Evolutionary conservation across 2,888 invertebrate species (phyloP).

Genomic region (Podotricha telesiphe): DNA sequence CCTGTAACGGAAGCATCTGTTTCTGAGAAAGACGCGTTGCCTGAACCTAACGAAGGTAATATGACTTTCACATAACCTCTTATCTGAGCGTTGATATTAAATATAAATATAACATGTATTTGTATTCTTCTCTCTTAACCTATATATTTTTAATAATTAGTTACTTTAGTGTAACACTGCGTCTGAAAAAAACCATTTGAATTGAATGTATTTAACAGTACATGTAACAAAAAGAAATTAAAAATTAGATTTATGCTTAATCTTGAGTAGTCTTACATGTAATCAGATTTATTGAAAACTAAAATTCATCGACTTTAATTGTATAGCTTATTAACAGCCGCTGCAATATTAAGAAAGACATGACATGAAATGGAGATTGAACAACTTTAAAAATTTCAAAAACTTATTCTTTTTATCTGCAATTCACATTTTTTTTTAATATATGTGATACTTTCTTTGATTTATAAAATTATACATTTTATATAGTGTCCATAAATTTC

Average conservation of each 20-base stretch:
- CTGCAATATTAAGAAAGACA: background rate
- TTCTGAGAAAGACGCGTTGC: constrained; percentile 52
- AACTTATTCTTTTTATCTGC: too few relatives aligned
- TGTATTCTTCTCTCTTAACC: constrained; percentile 14
- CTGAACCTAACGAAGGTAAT: constrained; percentile 46
- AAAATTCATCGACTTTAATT: background rate
- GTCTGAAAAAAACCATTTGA: background rate
- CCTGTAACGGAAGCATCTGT: constrained; percentile 49
- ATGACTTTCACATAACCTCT: constrained; percentile 52
- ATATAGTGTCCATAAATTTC: background rate
- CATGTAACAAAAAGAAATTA: background rate
- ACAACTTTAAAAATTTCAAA: too few relatives aligned
- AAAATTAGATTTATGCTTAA: background rate
- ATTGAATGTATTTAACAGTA: background rate
- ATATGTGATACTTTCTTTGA: background rate
- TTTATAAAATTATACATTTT: background rate
- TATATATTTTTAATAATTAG: background rate
- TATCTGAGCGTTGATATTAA: constrained; percentile 46
- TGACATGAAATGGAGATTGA: too few relatives aligned
- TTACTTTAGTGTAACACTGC: background rate
- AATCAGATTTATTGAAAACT: background rate
- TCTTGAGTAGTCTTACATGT: background rate
- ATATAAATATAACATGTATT: constrained; percentile 30
- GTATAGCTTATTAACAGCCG: background rate
- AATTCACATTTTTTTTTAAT: background rate